Base-by-base conservation (phyloP, 2,888 invertebrate species). In the Brachyptera putata region DNA sequence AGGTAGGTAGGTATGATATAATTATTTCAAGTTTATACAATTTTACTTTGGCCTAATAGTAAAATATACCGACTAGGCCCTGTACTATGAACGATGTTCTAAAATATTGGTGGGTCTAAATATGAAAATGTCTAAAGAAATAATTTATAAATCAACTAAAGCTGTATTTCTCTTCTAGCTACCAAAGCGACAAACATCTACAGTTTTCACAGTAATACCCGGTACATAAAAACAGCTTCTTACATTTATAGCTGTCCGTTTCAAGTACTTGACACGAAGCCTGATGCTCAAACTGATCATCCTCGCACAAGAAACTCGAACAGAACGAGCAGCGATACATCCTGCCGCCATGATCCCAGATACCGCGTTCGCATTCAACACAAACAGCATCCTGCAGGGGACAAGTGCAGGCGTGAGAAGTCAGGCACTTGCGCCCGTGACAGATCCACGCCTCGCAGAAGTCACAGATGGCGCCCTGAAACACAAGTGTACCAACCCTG, bases 381-480 rank as follows among this genome's bases (percentile, higher is more conserved):
- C 97, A 97, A 36, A 85, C 80, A 0, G 95, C 95, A 68, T 95
- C 94, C 71, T 82, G 84, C 55, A 97, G 77, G 0, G 95, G 92
- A 71, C 97, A 97, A 0, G 85, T 84, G 74, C 97, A 97, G 0
- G 95, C 94, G 72, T 97, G 97, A 0, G 84, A 77, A 39, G 88
- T 89, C 25, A 97, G 80, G 70, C 97, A 97, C 75, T 93, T 92
- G 65, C 91, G 83, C 0, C 95, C 93, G 72, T 97, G 97, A 69
- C 97, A 97, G 39, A 97, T 86, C 94, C 95, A 97, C 0, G 96
- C 95, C 78, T 97, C 97, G 71, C 97, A 97, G 76, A 88, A 93
- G 77, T 97, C 97, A 74, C 97, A 97, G 69, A 97, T 91, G 0
- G 96, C 97, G 46, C 96, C 96, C 91, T 91, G 69, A 22, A 71